phyloP scores from a whole-genome alignment of 2,888 invertebrate genomes.

The Eristalis intricaria region DNA sequence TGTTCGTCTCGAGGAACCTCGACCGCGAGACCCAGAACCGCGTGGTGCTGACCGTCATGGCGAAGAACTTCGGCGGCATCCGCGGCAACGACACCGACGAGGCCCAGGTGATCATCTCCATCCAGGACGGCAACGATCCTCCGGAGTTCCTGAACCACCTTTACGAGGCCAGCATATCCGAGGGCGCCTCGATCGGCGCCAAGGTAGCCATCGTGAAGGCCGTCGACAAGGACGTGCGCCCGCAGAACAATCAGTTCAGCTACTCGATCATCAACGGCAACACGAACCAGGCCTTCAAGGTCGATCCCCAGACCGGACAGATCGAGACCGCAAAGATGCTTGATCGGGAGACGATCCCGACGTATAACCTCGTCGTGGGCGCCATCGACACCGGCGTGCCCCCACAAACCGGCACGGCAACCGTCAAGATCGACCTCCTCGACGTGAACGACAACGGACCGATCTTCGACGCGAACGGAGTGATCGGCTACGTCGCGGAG shows the following conservation, averaged over 20 bases:
- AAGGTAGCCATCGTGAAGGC: conserved; percentile 91
- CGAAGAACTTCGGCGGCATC: conserved; percentile 96
- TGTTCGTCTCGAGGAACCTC: conserved; percentile 90
- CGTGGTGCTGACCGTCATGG: conserved; percentile 94
- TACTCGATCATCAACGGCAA: conserved; percentile 94
- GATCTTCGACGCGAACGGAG: conserved; percentile 87
- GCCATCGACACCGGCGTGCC: conserved; percentile 95
- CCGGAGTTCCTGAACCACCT: conserved; percentile 92
- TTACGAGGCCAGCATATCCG: conserved; percentile 91
- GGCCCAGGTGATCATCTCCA: conserved; percentile 95
- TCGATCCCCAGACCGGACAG: conserved; percentile 92
- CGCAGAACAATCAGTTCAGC: conserved; percentile 95
- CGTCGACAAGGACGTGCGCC: conserved; percentile 93
- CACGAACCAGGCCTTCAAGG: conserved; percentile 90
- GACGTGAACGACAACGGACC: conserved; percentile 98
- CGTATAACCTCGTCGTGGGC: conserved; percentile 90
- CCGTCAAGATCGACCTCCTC: conserved; percentile 89
- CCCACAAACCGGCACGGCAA: conserved; percentile 95
- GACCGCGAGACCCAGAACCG: conserved; percentile 94
- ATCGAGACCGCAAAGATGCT: conserved; percentile 89
- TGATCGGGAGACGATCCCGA: conserved; percentile 90
- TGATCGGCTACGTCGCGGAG: conserved; percentile 91
- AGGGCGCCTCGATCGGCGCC: conserved; percentile 89
- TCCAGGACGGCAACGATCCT: conserved; percentile 98
- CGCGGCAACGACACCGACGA: conserved; percentile 97